Base-by-base conservation (phyloP, 2,888 invertebrate genomes). In the Clistopyga incitator region DNA sequence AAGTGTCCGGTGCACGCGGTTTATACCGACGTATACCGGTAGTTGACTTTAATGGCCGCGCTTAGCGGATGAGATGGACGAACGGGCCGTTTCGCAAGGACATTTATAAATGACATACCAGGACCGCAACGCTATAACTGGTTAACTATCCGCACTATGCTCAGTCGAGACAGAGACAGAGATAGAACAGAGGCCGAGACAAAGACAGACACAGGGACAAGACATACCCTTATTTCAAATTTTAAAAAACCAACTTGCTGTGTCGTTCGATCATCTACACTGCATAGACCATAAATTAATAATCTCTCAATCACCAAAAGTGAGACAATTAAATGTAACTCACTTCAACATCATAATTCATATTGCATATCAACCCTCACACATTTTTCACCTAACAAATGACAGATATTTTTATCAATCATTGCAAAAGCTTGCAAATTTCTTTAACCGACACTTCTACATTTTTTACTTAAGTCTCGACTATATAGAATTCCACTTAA, bases 81-180 rank as follows among this genome's bases (percentile, higher is more conserved):
- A 90, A 92, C 90, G 92, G 92, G 92, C 92, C 90, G 91, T 93
- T 92, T 91, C 91, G 90, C 89, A 72, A 86, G 89, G 92, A 92
- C 92, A 90, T 92, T 92, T 92, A 93, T 93, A 92, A 92, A 93
- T 92, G 92, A 92, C 92, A 89, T 88, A 91, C 89, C 89, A 86
- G 87, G 85, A 87, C 86, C 85, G 88, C 87, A 88, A 88, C 88
- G 86, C 88, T 91, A 91, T 91, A 91, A 91, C 90, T 87, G 88
- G 81, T 88, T 87, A 84, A 87, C 88, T 61, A 78, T 68, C 68
- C 74, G 38, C 47, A 56, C 50, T 59, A 6, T 61, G 18, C 65
- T 71, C 71, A 50, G 71, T 54, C 13, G 45, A 71, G 64, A 54
- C 42, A 23, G 50, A 18, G 29, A 45, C 11, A 54, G 42, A 38